These are phyloP conservation scores for Bicyclus anynana DNA, from an alignment of 1,140 invertebrate genomes.

Conservation along the genomic window DNA sequence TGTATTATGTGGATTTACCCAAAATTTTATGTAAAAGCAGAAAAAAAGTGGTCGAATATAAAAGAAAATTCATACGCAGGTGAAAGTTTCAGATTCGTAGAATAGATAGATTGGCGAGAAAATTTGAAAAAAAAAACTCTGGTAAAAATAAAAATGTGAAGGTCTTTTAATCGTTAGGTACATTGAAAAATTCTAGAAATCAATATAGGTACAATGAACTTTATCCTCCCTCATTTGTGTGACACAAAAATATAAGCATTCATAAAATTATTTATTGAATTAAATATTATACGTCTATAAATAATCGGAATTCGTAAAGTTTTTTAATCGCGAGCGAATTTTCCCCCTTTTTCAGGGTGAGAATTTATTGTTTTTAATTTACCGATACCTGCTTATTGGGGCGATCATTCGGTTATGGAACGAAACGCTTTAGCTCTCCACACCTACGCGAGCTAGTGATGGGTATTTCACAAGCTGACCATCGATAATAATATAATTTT, in stretches of 20 bases:
- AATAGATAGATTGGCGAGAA: no score
- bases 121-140: no score
- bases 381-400: slow-evolving; percentile 36
- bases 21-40: no score
- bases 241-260: neutral
- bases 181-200: no score
- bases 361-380: slow-evolving; percentile 63
- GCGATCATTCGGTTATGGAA: slow-evolving; percentile 41
- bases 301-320: slow-evolving; percentile 44
- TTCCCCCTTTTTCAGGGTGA: neutral
- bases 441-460: neutral
- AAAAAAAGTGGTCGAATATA: no score
- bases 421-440: slow-evolving; percentile 39
- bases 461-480: neutral
- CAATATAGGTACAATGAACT: no score
- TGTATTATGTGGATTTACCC: no score
- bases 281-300: slow-evolving; percentile 28
- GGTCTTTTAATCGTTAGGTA: no score
- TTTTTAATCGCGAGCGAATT: slow-evolving; percentile 42
- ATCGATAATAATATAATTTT: neutral
- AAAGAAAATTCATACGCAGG: no score
- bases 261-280: neutral
- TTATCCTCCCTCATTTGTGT: no score
- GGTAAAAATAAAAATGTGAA: no score
- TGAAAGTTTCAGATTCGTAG: no score